Evolutionary conservation across 2,888 invertebrate species (phyloP).

Genomic region (Nebria brevicollis): DNA sequence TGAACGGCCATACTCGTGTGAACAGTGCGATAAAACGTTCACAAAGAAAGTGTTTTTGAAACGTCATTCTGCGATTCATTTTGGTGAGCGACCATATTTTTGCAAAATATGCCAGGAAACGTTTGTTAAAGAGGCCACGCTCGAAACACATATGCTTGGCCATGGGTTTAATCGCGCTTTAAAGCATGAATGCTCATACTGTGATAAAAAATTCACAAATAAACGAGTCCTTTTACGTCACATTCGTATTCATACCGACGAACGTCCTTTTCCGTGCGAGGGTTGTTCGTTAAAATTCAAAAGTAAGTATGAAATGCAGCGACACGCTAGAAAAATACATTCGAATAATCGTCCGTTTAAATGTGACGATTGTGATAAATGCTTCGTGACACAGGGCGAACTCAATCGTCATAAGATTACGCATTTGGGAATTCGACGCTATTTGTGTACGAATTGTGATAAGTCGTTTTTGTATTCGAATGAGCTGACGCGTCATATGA

Average conservation of each 20-base stretch:
- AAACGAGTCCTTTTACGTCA: slow-evolving; percentile 29
- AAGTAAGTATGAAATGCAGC: slow-evolving; percentile 15
- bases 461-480: slow-evolving; percentile 35
- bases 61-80: slow-evolving; percentile 18
- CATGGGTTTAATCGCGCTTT: not conserved
- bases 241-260: slow-evolving; percentile 31
- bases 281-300: slow-evolving; percentile 34
- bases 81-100: slow-evolving; percentile 17
- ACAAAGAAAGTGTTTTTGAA: slow-evolving; percentile 5
- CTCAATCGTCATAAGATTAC: slow-evolving; percentile 18
- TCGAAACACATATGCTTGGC: not conserved
- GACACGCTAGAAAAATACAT: slow-evolving; percentile 37
- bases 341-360: slow-evolving; percentile 34
- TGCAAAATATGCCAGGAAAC: not conserved
- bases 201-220: slow-evolving; percentile 30
- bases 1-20: slow-evolving; percentile 25
- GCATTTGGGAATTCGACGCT: slow-evolving; percentile 29
- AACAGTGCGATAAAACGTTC: slow-evolving; percentile 25
- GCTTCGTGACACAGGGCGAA: slow-evolving; percentile 31
- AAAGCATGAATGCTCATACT: slow-evolving; percentile 12
- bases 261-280: slow-evolving; percentile 33
- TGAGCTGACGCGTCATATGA: slow-evolving; percentile 34
- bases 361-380: slow-evolving; percentile 29
- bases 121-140: not conserved
- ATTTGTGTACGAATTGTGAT: slow-evolving; percentile 39